Evolutionary conservation across 2,113 vertebrate species (phyloP).

Genomic region (Oryzias celebensis): DNA sequence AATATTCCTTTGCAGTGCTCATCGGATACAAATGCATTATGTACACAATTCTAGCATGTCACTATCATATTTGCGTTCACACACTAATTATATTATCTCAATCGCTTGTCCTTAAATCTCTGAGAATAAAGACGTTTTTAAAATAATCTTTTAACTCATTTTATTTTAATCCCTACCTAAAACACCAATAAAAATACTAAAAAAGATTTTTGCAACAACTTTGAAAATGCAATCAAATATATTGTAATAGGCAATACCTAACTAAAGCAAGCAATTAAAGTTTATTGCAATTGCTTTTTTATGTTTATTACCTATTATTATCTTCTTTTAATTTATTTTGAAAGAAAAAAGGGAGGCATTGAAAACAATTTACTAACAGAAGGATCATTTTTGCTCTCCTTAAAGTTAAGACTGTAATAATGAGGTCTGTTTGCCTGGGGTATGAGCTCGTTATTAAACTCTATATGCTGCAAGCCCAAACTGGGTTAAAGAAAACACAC

Average conservation of each 20-base stretch:
- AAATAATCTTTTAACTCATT: neutral
- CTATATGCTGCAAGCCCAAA: slow-evolving; percentile 58
- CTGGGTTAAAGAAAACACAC: slow-evolving; percentile 65
- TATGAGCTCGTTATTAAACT: slow-evolving; percentile 58
- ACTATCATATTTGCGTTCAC: no score
- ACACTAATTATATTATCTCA: no score
- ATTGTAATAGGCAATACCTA: no score
- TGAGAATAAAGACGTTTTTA: neutral
- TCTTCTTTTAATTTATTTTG: neutral
- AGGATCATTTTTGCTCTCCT: slow-evolving; percentile 12
- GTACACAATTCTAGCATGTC: no score
- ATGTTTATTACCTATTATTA: neutral
- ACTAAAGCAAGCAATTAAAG: no score
- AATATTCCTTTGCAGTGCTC: no score
- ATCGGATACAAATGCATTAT: no score
- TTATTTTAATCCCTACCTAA: neutral
- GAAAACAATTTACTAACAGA: slow-evolving; percentile 1
- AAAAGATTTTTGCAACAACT: no score
- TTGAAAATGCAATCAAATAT: no score
- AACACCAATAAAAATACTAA: no score
- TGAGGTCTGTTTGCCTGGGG: slow-evolving; percentile 43
- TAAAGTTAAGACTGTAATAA: slow-evolving; percentile 34
- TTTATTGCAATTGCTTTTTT: no score
- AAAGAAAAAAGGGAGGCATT: neutral
- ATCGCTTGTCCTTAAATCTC: slow-evolving; percentile 1